phyloP scores from a whole-genome alignment of 2,113 vertebrate genomes.

The Hirundichthys speculiger region DNA sequence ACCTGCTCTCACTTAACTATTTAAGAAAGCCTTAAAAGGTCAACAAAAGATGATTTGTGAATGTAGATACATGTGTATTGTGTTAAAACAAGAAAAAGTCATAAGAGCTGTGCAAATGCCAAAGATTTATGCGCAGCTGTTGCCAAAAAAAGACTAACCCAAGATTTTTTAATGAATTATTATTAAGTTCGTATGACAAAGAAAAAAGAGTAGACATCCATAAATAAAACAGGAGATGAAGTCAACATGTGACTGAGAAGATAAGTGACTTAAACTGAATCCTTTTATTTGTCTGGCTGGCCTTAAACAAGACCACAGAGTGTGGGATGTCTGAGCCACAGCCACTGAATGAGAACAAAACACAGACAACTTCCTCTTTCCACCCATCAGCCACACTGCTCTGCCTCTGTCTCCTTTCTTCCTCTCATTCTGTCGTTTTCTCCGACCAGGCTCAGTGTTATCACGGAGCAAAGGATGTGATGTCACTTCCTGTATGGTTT shows the following conservation, averaged over 20 bases:
- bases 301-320: conserved; percentile 73
- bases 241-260: conserved; percentile 48
- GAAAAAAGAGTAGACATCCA: neutral
- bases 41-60: neutral
- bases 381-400: conserved; percentile 62
- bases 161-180: conserved; percentile 27
- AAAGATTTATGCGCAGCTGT: conserved; percentile 18
- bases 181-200: conserved; percentile 4
- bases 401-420: conserved; percentile 53
- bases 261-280: conserved; percentile 68
- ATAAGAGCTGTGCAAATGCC: conserved; percentile 11
- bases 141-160: conserved; percentile 6
- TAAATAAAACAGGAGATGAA: conserved; percentile 23
- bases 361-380: conserved; percentile 81
- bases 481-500: conserved; percentile 83
- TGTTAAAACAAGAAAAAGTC: conserved; percentile 4
- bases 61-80: neutral
- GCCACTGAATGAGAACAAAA: conserved; percentile 67
- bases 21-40: neutral
- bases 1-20: neutral
- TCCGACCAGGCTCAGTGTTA: conserved; percentile 61
- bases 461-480: conserved; percentile 83
- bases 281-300: conserved; percentile 74
- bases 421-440: conserved; percentile 61
- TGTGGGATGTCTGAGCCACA: conserved; percentile 64